Evolutionary conservation across 2,113 vertebrate genomes (phyloP), one percentile per base, ranked within the genome.

Genomic region (Hypomesus transpacificus): DNA sequence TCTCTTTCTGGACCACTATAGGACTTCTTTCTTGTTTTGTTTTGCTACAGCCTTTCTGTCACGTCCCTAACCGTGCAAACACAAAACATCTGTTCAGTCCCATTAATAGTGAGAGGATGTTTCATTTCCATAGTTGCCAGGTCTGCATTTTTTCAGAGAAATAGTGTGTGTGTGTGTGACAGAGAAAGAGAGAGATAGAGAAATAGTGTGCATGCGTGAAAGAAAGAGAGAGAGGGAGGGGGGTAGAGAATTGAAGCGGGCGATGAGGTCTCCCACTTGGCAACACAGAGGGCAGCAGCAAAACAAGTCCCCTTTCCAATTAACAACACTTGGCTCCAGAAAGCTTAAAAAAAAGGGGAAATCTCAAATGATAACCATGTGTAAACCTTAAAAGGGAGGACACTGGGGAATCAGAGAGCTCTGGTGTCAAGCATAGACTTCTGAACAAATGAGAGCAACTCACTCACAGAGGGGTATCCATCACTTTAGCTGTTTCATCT

Each of bases 231-330:
- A 66, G 46, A 67, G 60, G 46, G 53, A 62, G n/a, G 78, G 22
- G 68, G 58, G 72, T 73, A 79, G 64, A 75, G 74, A 68, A 75
- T 80, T 68, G 78, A 74, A 76, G 70, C 77, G 31, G 74, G 77
- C 62, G 57, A 69, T 69, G 71, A 75, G 61, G 79, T 80, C 84
- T 85, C 81, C 84, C 79, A 75, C 85, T 89, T 87, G 85, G 87
- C 87, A 85, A 79, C 78, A 82, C 71, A 71, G 66, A 84, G 69
- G 77, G 82, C 82, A 82, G 87, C 88, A 88, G 89, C 88, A 89
- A 87, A 91, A 89, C 83, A 71, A 80, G 79, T 86, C 75, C 82
- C 84, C 86, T 80, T 89, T 90, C 80, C 90, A 91, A 92, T 91
- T 87, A 91, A 87, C 84, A 90, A 80, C 87, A 88, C 82, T 84